phyloP scores from a whole-genome alignment of 2,888 invertebrate species.

The Acrobasis repandana region DNA sequence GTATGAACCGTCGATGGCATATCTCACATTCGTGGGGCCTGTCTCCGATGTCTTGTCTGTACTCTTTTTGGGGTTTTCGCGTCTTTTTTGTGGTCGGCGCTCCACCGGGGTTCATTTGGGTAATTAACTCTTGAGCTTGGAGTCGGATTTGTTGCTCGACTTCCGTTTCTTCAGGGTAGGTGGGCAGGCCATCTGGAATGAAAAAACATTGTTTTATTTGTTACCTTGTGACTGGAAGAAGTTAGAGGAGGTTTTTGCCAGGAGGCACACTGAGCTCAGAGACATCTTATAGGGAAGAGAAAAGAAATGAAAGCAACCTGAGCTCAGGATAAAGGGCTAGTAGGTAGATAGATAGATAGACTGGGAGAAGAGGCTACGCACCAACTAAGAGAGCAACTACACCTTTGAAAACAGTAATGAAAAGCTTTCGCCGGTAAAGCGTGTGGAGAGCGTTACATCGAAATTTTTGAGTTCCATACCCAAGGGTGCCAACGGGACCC shows the following conservation, averaged over 20 bases:
- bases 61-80: not conserved
- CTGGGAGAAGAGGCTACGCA: no score
- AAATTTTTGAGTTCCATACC: no score
- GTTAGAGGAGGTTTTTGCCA: not conserved
- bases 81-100: not conserved
- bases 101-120: not conserved
- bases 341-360: no score
- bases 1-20: slow-evolving; percentile 1
- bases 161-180: slow-evolving; percentile 3
- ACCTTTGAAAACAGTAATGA: no score
- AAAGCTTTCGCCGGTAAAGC: no score
- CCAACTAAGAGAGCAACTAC: no score
- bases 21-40: slow-evolving; percentile 9
- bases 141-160: not conserved
- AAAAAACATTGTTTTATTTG: no score
- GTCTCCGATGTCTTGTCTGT: not conserved
- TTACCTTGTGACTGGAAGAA: not conserved
- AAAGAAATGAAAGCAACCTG: no score
- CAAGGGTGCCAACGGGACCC: no score
- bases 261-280: not conserved
- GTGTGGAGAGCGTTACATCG: no score
- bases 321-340: no score
- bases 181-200: not conserved
- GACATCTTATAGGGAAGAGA: no score
- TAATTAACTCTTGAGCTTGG: not conserved